Conservation (phyloP, 2,888 invertebrate species). For the Drosophila putrida region DNA sequence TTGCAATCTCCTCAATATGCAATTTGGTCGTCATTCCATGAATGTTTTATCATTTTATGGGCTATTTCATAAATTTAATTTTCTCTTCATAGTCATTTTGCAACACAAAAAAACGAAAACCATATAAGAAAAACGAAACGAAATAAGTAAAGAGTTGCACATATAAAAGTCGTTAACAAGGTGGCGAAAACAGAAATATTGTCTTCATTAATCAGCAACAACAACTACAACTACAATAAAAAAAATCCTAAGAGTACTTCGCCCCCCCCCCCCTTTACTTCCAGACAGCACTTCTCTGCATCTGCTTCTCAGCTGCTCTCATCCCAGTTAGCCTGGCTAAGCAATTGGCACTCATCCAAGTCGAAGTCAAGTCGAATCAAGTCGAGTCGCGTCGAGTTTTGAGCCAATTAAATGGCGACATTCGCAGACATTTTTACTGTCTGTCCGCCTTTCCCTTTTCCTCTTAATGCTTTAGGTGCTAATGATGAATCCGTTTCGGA, state of each 20-base stretch:
- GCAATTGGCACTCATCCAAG: constrained; percentile 47
- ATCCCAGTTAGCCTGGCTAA: background rate
- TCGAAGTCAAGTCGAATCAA: constrained; percentile 39
- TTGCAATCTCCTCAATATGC: constrained; percentile 2
- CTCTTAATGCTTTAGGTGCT: constrained; percentile 43
- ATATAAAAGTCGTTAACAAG: constrained; percentile 66
- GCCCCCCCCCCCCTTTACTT: background rate
- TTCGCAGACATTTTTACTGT: constrained; percentile 38
- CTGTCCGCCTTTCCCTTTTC: constrained; percentile 69
- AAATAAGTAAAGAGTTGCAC: constrained; percentile 15
- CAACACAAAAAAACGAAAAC: constrained; percentile 12
- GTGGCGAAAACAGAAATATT: constrained; percentile 41
- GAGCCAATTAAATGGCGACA: constrained; percentile 79
- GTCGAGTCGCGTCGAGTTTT: constrained; percentile 47
- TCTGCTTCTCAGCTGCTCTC: background rate
- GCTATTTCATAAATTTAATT: constrained; percentile 68
- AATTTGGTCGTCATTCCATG: constrained; percentile 27
- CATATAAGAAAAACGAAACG: background rate
- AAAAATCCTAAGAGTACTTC: constrained; percentile 1
- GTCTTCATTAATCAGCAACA: constrained; percentile 68
- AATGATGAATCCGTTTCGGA: constrained; percentile 62
- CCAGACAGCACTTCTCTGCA: background rate
- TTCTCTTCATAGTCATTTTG: constrained; percentile 48
- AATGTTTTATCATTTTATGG: constrained; percentile 56
- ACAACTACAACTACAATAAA: too few relatives aligned